Evolutionary conservation across 1,140 invertebrate genomes (phyloP), one percentile per base, ranked within the genome.

Genomic region (Drosophila melanica): DNA sequence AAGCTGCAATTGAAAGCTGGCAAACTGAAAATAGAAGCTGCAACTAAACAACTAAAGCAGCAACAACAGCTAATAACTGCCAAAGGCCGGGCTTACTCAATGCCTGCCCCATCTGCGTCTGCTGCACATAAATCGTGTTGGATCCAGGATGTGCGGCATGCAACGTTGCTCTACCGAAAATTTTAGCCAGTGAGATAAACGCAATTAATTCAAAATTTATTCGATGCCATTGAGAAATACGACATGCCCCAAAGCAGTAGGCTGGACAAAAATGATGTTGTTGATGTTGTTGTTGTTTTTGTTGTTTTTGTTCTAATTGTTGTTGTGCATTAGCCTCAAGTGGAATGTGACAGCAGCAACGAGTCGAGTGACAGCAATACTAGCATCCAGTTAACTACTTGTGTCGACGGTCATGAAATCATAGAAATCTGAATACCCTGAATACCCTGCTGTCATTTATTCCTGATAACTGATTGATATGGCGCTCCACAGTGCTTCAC

Each of bases 131-230:
- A 55, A 68, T 51, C 37, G 12, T 37, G 51, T 30, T 20, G 16
- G 4, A 27, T 18, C 27, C 23, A 20, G 30, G 42, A 48, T 14
- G 33, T 33, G 35, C 23, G 64, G 12, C 39, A 41, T 12, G 44
- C 18, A 10, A 10, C 44, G 54, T 23, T 12, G 62, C 60, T 39
- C 20, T 45, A 44, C 23, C 51, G 14, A 62, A 65, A 58, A 66
- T 71, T 74, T 65, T 42, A 75, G 16, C 67, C 54, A 68, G 39
- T 66, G 44, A 66, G 67, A 51, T 75, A 66, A 71, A 54, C 58
- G 62, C 82, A 87, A 87, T 89, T 89, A 87, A 87, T 89, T 79
- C 69, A 50, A 87, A 89, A 87, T 89, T 82, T 89, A 87, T 82
- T 74, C 41, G 79, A 59, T 65, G 30, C 35, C 84, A 76, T 76